Conservation (phyloP, 2,113 vertebrate genomes). For the Sinocyclocheilus maitianheensis region DNA sequence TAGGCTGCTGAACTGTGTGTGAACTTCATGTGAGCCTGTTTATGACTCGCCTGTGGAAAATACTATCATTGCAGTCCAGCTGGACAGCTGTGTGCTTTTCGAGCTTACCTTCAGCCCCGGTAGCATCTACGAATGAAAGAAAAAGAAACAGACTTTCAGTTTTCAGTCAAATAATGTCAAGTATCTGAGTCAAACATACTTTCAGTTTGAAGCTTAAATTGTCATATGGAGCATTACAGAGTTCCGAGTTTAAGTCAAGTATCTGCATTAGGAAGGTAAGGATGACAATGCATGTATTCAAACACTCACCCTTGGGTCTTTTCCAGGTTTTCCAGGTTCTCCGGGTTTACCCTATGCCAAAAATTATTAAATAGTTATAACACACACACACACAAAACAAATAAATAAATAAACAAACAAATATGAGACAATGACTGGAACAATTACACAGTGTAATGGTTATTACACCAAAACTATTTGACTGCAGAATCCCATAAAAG, state of each 20-base stretch:
- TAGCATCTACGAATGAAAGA: constrained; percentile 68
- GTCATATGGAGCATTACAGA: background rate
- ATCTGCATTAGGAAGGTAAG: background rate
- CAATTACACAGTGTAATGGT: background rate
- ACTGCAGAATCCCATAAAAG: background rate
- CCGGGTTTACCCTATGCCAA: constrained; percentile 79
- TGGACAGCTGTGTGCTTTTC: constrained; percentile 26
- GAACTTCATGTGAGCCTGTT: constrained; percentile 46
- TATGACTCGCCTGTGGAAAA: constrained; percentile 42
- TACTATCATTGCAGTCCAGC: constrained; percentile 48
- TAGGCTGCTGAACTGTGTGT: constrained; percentile 47
- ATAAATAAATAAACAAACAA: no score
- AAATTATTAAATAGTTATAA: background rate
- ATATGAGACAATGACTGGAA: background rate
- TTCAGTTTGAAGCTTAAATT: background rate
- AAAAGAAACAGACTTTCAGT: background rate
- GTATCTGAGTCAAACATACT: background rate
- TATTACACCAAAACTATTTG: background rate
- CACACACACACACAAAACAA: background rate
- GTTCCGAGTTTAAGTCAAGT: background rate
- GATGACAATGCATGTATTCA: background rate
- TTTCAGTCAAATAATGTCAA: background rate
- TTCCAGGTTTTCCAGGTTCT: constrained; percentile 83
- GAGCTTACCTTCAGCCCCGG: constrained; percentile 75
- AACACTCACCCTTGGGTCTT: constrained; percentile 81